These are phyloP conservation scores for Drosophila pachea DNA, from an alignment of 1,140 invertebrate genomes.

Conservation along the genomic window DNA sequence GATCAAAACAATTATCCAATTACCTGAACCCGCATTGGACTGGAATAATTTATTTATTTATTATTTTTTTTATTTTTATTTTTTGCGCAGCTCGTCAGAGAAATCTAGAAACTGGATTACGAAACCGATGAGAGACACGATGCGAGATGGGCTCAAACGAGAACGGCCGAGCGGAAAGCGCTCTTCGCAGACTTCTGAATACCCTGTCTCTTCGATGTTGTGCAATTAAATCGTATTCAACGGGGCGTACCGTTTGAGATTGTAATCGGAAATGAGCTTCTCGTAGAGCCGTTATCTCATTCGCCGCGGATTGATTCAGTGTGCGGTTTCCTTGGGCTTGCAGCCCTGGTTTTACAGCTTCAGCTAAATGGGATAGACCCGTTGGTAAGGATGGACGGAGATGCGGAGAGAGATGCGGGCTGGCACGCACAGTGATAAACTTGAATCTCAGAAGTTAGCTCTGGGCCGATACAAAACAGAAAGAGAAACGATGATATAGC, in stretches of 20 bases:
- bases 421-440: neutral
- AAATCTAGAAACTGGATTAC: conserved; percentile 59
- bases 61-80: no score
- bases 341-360: neutral
- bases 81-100: conserved; percentile 25
- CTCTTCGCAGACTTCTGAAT: conserved; percentile 19
- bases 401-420: no score
- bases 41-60: neutral
- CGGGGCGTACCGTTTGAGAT: no score
- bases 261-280: no score
- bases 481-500: conserved; percentile 17
- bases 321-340: neutral
- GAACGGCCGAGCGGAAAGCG: conserved; percentile 1
- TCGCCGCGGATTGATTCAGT: no score
- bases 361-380: neutral
- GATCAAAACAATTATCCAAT: conserved; percentile 4
- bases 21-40: conserved; percentile 12
- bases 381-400: neutral
- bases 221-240: neutral
- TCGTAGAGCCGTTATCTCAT: no score
- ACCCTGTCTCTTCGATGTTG: neutral
- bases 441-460: neutral
- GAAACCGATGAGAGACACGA: conserved; percentile 29
- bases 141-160: conserved; percentile 35
- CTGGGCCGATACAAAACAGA: conserved; percentile 2